Conservation (phyloP, 2,113 vertebrate species). For the Corythaeola cristata region DNA sequence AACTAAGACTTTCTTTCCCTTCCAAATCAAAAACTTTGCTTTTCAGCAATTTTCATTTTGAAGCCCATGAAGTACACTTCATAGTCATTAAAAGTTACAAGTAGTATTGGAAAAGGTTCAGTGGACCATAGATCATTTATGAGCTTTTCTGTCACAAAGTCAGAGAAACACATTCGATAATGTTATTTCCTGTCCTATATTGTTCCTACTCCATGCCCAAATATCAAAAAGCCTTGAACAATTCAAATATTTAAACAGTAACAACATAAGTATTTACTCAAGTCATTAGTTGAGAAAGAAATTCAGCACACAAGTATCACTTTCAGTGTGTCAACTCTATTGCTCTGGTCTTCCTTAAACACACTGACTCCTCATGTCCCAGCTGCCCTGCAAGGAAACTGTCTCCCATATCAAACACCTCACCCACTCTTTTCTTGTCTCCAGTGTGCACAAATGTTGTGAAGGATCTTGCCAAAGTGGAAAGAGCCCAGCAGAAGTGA, state of each 20-base stretch:
- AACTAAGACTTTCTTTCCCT: background rate
- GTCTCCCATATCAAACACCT: background rate
- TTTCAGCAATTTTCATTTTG: background rate
- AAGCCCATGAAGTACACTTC: background rate
- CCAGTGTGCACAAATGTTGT: background rate
- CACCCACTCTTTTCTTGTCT: background rate
- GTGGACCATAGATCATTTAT: background rate
- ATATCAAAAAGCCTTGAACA: background rate
- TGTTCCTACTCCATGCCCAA: background rate
- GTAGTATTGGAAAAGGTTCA: background rate
- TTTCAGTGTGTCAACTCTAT: background rate
- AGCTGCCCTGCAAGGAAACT: background rate
- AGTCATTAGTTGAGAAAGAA: background rate
- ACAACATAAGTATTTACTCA: background rate
- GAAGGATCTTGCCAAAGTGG: background rate
- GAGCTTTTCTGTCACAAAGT: background rate
- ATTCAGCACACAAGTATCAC: background rate
- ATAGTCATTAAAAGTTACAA: background rate
- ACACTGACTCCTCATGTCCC: background rate
- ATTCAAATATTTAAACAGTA: constrained; percentile 18
- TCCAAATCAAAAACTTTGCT: background rate
- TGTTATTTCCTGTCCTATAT: background rate
- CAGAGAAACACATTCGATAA: background rate
- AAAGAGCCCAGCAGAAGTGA: background rate
- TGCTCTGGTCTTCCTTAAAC: background rate